Evolutionary conservation across 2,888 invertebrate species (phyloP).

Genomic region (Micoletzkya japonica): DNA sequence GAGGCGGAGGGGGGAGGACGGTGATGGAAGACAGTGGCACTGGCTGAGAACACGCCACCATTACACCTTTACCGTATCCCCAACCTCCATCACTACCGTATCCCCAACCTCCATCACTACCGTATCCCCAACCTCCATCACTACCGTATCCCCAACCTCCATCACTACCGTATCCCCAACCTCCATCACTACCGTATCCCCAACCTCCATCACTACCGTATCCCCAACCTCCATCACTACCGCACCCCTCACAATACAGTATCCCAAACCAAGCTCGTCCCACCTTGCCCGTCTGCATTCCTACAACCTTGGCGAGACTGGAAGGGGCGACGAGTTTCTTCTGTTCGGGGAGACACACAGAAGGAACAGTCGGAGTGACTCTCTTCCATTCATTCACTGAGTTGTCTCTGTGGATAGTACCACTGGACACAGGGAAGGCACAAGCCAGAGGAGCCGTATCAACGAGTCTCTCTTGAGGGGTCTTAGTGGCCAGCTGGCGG

Average conservation of each 20-base stretch:
- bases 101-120: too few species aligned
- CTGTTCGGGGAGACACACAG: slow-evolving; percentile 38
- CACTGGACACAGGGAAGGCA: slow-evolving; percentile 54
- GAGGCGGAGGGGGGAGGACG: slow-evolving; percentile 26
- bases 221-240: too few species aligned
- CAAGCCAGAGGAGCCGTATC: slow-evolving; percentile 31
- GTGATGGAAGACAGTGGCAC: slow-evolving; percentile 3
- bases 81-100: too few species aligned
- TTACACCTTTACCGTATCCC: too few species aligned
- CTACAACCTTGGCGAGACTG: slow-evolving; percentile 30
- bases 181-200: too few species aligned
- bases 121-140: too few species aligned
- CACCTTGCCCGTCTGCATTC: slow-evolving; percentile 14
- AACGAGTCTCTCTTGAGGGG: slow-evolving; percentile 25
- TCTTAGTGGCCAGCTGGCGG: slow-evolving; percentile 14
- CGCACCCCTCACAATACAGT: too few species aligned
- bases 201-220: too few species aligned
- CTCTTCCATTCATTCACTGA: slow-evolving; percentile 30
- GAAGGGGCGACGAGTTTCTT: slow-evolving; percentile 44
- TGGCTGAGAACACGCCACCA: background rate
- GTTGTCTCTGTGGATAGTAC: slow-evolving; percentile 44
- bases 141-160: too few species aligned
- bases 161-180: too few species aligned
- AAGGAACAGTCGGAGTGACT: slow-evolving; percentile 32
- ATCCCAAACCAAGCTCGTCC: background rate